Percentiles rank a stretch among this genome's conserved stretches.
Evolutionary conservation across 1,140 invertebrate genomes (phyloP).

Genomic region (Leptinotarsa defecta): DNA sequence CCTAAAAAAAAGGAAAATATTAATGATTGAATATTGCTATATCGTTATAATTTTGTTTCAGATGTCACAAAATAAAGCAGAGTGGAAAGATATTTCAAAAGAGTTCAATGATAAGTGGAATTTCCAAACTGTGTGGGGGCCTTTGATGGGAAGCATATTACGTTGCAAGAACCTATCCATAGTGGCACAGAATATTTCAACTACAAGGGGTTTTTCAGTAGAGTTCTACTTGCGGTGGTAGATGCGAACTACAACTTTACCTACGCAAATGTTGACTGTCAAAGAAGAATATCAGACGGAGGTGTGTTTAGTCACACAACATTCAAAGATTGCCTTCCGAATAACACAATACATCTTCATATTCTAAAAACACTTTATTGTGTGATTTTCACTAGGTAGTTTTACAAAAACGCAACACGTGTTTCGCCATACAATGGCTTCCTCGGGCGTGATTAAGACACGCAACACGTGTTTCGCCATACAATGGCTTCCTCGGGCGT

Average conservation of each 20-base stretch:
- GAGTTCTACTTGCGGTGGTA: slow-evolving; percentile 59
- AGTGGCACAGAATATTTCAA: slow-evolving; percentile 59
- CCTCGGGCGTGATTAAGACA: too few species aligned
- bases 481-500: too few species aligned
- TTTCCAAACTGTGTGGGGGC: slow-evolving; percentile 34
- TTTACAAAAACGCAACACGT: too few species aligned
- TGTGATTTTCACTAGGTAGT: too few species aligned
- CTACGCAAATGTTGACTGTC: slow-evolving; percentile 54
- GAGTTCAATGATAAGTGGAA: slow-evolving; percentile 36
- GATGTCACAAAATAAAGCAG: not conserved
- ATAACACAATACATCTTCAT: slow-evolving; percentile 40
- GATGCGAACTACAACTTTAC: slow-evolving; percentile 59
- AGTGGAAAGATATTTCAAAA: slow-evolving; percentile 40
- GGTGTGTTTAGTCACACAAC: slow-evolving; percentile 47
- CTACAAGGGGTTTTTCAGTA: slow-evolving; percentile 59
- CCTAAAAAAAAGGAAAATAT: not conserved
- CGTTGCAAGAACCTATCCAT: slow-evolving; percentile 46
- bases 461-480: too few species aligned
- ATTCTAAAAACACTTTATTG: too few species aligned
- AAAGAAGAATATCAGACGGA: slow-evolving; percentile 54
- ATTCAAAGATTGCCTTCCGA: slow-evolving; percentile 19
- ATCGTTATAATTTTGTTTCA: not conserved
- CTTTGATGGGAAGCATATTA: slow-evolving; percentile 45
- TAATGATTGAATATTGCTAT: not conserved
- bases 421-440: too few species aligned